Conservation (phyloP, 2,797 vertebrate species). For the Psittacula echo region DNA sequence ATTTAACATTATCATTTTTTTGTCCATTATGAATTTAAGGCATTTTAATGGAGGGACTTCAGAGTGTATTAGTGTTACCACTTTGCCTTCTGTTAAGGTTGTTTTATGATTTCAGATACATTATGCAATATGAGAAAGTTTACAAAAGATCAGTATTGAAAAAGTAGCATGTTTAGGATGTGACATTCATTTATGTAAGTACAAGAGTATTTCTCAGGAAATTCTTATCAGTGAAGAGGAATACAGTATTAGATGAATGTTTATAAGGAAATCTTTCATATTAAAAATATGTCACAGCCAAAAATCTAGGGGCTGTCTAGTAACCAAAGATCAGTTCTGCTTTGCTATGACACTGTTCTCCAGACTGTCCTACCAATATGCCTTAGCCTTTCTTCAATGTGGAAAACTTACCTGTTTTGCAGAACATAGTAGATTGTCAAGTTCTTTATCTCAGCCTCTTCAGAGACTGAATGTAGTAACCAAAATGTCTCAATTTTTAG, state of each 20-base stretch:
- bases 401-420: neutral
- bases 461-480: neutral
- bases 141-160: neutral
- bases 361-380: neutral
- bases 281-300: neutral
- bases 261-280: neutral
- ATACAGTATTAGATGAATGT: neutral
- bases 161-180: neutral
- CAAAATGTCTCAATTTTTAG: slow-evolving; percentile 61
- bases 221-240: neutral
- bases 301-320: neutral
- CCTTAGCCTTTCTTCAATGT: neutral
- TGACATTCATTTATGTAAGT: neutral
- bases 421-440: neutral
- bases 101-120: neutral
- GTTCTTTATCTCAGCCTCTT: neutral
- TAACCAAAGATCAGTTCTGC: neutral
- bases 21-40: neutral
- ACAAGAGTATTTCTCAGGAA: neutral
- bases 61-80: neutral
- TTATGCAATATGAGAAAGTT: neutral
- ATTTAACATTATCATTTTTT: neutral
- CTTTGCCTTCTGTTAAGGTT: neutral
- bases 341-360: neutral
- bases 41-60: neutral